These are phyloP conservation scores for Mastacembelus armatus DNA, from an alignment of 2,797 vertebrate genomes.

Conservation along the genomic window DNA sequence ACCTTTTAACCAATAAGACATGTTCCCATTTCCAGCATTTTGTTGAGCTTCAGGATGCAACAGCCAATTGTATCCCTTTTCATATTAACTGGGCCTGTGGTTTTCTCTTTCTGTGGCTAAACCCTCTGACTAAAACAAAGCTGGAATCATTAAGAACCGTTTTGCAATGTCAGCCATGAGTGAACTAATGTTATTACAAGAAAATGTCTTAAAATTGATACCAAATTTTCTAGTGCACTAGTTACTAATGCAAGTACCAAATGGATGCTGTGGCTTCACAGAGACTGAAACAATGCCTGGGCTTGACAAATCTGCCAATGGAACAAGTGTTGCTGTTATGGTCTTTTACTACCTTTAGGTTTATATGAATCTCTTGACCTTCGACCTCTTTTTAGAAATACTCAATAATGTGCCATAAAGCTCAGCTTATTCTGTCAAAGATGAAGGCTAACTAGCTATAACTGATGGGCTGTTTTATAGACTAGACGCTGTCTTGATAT, in stretches of 20 bases:
- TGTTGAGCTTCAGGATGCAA: not conserved
- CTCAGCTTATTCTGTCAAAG: slow-evolving; percentile 16
- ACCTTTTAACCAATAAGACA: not conserved
- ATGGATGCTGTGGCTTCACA: no score
- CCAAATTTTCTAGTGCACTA: no score
- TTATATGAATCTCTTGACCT: slow-evolving; percentile 54
- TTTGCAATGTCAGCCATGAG: no score
- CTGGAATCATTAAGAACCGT: no score
- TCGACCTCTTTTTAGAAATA: slow-evolving; percentile 47
- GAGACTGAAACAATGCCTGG: not conserved
- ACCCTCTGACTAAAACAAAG: no score
- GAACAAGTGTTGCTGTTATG: no score
- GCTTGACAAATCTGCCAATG: slow-evolving; percentile 6
- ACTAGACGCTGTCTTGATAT: not conserved
- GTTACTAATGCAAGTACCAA: no score
- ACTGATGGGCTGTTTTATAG: slow-evolving; percentile 4
- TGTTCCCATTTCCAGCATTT: not conserved
- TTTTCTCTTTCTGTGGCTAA: no score
- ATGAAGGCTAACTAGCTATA: slow-evolving; percentile 8
- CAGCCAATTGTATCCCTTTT: not conserved
- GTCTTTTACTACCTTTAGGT: slow-evolving; percentile 38
- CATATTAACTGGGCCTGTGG: not conserved
- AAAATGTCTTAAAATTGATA: no score
- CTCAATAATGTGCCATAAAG: slow-evolving; percentile 49
- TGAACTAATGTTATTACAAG: no score